phyloP scores from a whole-genome alignment of 2,113 vertebrate species.

The Eclectus roratus region DNA sequence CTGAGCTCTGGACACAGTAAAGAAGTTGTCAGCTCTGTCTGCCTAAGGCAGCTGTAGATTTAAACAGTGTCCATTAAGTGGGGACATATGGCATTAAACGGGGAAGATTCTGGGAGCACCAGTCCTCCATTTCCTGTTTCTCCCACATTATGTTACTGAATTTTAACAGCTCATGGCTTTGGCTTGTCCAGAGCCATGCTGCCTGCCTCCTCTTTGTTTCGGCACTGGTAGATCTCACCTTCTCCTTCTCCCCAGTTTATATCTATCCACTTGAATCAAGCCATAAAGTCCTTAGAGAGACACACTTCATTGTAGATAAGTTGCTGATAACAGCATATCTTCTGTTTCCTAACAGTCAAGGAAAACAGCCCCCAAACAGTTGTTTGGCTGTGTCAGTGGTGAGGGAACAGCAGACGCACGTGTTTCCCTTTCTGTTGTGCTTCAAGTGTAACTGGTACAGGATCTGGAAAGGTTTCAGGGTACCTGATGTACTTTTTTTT shows the following conservation, averaged over 20 bases:
- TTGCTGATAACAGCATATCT: neutral
- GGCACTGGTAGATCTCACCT: neutral
- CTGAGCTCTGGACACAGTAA: neutral
- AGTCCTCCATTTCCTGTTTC: neutral
- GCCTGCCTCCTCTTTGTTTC: neutral
- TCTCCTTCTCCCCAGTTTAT: neutral
- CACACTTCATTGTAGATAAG: neutral
- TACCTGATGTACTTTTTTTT: neutral
- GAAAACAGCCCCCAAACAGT: neutral
- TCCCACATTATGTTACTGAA: neutral
- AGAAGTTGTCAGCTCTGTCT: neutral
- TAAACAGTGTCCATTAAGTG: neutral
- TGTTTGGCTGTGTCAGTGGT: neutral
- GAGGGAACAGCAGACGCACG: neutral
- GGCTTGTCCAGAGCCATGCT: neutral
- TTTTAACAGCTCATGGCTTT: neutral
- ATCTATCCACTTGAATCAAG: neutral
- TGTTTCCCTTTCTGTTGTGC: neutral
- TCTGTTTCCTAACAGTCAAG: neutral
- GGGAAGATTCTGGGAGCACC: neutral
- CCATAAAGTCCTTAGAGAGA: neutral
- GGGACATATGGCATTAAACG: neutral
- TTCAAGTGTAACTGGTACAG: neutral
- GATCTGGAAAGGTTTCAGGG: neutral
- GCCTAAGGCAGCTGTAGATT: neutral